These are phyloP conservation scores for Percopsis transmontana DNA, from an alignment of 2,113 vertebrate genomes.

Conservation along the genomic window DNA sequence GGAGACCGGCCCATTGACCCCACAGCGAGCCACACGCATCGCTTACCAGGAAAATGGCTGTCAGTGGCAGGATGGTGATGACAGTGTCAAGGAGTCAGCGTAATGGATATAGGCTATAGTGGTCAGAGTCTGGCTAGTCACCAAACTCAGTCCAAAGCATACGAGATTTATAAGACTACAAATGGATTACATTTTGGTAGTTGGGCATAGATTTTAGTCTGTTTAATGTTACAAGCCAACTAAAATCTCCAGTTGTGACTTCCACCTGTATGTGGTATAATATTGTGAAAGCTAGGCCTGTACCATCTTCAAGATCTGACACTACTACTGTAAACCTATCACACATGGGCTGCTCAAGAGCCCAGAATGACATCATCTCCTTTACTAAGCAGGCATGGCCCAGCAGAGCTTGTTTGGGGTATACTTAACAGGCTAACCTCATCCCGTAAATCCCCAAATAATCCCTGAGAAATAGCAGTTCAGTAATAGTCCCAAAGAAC, in stretches of 20 bases:
- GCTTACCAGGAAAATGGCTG: constrained; percentile 40
- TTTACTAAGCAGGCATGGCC: not conserved
- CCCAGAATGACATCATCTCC: constrained; percentile 20
- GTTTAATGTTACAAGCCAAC: no score
- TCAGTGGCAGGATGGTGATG: not conserved
- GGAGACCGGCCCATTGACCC: not conserved
- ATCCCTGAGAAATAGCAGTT: not conserved
- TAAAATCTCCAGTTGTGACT: no score
- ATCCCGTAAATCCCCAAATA: constrained; percentile 3
- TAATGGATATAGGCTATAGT: constrained; percentile 4
- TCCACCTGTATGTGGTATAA: no score
- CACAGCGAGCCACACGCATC: constrained; percentile 8
- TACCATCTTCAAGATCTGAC: not conserved
- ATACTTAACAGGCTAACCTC: constrained; percentile 18
- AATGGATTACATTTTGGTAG: no score
- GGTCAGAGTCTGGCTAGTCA: constrained; percentile 22
- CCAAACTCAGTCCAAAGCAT: not conserved
- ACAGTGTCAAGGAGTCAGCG: constrained; percentile 5
- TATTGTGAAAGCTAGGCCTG: no score
- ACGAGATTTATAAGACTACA: not conserved
- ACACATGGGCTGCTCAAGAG: not conserved
- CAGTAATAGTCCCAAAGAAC: not conserved
- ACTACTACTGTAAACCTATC: not conserved
- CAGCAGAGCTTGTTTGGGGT: not conserved
- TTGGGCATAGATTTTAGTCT: no score